phyloP scores from a whole-genome alignment of 2,888 invertebrate genomes.

The Polymixis lichenea region DNA sequence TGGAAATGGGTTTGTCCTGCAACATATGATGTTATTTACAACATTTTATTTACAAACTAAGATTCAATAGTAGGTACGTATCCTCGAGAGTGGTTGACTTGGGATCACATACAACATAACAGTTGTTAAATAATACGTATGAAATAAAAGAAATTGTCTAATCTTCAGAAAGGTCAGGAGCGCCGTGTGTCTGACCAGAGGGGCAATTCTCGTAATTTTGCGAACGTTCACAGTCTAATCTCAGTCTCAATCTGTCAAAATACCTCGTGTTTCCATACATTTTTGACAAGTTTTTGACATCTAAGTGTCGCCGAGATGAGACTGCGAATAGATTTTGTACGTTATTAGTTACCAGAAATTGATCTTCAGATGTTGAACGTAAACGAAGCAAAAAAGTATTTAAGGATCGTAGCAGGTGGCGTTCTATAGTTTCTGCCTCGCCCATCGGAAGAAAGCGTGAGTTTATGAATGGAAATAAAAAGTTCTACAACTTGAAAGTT shows the following conservation, averaged over 20 bases:
- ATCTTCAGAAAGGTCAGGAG: not conserved
- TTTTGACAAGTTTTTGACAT: no score
- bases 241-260: no score
- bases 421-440: not conserved
- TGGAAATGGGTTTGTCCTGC: slow-evolving; percentile 31
- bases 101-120: not conserved
- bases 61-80: not conserved
- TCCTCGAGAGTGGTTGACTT: not conserved
- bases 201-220: no score
- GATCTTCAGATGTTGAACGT: not conserved
- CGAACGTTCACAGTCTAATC: no score
- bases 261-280: no score
- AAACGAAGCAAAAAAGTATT: not conserved
- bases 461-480: not conserved
- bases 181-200: not conserved
- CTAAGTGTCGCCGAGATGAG: no score
- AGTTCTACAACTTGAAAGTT: not conserved
- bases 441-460: not conserved
- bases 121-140: not conserved
- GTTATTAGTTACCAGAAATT: no score
- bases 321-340: no score
- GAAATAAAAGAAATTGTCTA: not conserved
- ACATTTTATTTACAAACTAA: not conserved
- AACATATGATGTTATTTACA: not conserved
- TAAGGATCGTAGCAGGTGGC: not conserved